Conservation (phyloP, 23 tunicate genomes). For the Ciona savignyi region DNA sequence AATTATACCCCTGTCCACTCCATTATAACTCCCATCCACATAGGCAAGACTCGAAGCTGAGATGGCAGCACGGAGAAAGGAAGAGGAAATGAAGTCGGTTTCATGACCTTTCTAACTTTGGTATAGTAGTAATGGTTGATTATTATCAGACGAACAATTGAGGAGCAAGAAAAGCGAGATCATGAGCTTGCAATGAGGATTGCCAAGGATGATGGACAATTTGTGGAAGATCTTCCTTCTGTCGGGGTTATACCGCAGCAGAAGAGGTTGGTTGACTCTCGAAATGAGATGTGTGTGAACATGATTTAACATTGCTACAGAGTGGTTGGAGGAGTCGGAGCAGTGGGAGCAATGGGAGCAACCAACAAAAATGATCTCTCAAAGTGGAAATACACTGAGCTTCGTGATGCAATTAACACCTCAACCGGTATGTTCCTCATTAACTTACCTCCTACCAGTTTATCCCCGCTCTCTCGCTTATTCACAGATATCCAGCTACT, state of each 20-base stretch:
- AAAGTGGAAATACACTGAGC: conserved; percentile 79
- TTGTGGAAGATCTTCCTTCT: conserved; percentile 57
- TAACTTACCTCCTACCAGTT: no score
- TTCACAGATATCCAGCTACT: conserved; percentile 65
- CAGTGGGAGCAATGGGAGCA: not conserved
- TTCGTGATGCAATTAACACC: conserved; percentile 94
- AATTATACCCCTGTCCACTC: no score
- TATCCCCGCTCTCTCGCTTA: not conserved
- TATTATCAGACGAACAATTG: conserved; percentile 43
- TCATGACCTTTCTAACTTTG: no score
- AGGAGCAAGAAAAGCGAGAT: conserved; percentile 88
- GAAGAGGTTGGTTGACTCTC: conserved; percentile 51
- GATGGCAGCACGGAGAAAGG: conserved; percentile 42
- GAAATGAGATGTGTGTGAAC: no score
- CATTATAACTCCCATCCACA: not conserved
- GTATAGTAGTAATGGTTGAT: no score
- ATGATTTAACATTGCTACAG: conserved; percentile 4
- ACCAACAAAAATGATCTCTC: conserved; percentile 59
- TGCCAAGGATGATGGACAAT: conserved; percentile 86
- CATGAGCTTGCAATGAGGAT: conserved; percentile 89
- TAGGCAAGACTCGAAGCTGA: conserved; percentile 79
- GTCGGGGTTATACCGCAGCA: conserved; percentile 46
- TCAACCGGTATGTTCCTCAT: no score
- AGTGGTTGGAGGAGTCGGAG: conserved; percentile 5
- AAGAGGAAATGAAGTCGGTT: conserved; percentile 76